These are phyloP conservation scores for Platygyra sinensis DNA, from an alignment of 64 coral and sea anemone genomes.

Conservation along the genomic window DNA sequence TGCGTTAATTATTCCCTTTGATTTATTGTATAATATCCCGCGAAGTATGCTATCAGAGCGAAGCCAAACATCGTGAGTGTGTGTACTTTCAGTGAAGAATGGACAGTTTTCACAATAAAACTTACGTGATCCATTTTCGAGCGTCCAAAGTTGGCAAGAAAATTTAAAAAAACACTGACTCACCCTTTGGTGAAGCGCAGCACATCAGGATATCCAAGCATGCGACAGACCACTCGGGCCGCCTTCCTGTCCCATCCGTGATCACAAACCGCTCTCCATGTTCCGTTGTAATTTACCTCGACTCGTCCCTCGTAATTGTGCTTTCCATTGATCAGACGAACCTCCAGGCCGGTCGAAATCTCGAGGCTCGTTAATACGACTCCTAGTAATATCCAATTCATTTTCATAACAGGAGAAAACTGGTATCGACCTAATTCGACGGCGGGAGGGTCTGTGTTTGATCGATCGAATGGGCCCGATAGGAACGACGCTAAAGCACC, in stretches of 20 bases:
- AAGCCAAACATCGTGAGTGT: no score
- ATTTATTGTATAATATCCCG: no score
- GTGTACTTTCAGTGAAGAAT: not conserved
- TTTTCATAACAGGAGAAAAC: not conserved
- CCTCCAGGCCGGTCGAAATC: conserved; percentile 11
- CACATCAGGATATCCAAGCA: conserved; percentile 71
- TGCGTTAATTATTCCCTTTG: no score
- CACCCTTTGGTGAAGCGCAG: conserved; percentile 80
- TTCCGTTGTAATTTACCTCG: conserved; percentile 54
- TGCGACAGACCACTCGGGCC: conserved; percentile 65
- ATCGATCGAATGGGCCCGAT: no score
- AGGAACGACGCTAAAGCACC: no score
- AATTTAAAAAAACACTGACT: conserved; percentile 19
- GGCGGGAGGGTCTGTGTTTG: no score
- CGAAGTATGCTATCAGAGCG: no score
- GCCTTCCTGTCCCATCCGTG: conserved; percentile 76
- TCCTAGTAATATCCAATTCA: conserved; percentile 9
- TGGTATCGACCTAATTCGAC: no score
- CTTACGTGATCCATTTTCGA: not conserved
- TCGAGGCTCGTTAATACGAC: not conserved
- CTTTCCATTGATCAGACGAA: conserved; percentile 72
- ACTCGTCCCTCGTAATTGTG: conserved; percentile 72
- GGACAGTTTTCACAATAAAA: not conserved
- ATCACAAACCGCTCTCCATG: conserved; percentile 86
- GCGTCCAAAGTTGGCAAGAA: not conserved